Evolutionary conservation across 2,888 invertebrate genomes (phyloP).

Genomic region (Sphinx pinastri): DNA sequence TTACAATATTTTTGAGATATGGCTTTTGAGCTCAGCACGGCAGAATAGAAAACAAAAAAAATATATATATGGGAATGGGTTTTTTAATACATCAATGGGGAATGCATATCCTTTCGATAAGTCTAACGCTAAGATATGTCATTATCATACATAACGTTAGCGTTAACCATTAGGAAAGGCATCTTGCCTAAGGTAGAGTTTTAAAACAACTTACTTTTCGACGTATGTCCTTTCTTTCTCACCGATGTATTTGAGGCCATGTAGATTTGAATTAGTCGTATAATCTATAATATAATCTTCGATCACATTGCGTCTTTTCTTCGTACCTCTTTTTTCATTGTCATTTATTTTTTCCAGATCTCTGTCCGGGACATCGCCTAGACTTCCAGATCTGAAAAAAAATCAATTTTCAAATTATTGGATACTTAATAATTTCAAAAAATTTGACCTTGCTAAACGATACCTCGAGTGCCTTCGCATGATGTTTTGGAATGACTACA

Average conservation of each 20-base stretch:
- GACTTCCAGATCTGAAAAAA: conserved; percentile 48
- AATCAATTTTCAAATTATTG: conserved; percentile 1
- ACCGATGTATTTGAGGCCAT: conserved; percentile 86
- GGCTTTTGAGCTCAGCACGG: too few species aligned
- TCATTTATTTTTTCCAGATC: conserved; percentile 44
- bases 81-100: too few species aligned
- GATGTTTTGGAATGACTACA: conserved; percentile 38
- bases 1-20: too few species aligned
- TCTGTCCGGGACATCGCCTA: conserved; percentile 40
- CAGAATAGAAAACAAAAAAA: too few species aligned
- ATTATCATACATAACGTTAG: too few species aligned
- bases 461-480: conserved; percentile 46
- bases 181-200: not conserved
- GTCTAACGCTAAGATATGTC: too few species aligned
- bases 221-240: conserved; percentile 82
- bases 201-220: conserved; percentile 76
- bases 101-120: too few species aligned
- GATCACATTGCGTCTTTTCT: conserved; percentile 42
- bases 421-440: not conserved
- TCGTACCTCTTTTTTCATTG: conserved; percentile 29
- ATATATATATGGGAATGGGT: too few species aligned
- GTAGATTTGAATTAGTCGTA: conserved; percentile 85
- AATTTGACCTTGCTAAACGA: conserved; percentile 1
- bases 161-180: too few species aligned
- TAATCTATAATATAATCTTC: conserved; percentile 84